phyloP scores from a whole-genome alignment of 1,140 invertebrate genomes.

The Adelges cooleyi region DNA sequence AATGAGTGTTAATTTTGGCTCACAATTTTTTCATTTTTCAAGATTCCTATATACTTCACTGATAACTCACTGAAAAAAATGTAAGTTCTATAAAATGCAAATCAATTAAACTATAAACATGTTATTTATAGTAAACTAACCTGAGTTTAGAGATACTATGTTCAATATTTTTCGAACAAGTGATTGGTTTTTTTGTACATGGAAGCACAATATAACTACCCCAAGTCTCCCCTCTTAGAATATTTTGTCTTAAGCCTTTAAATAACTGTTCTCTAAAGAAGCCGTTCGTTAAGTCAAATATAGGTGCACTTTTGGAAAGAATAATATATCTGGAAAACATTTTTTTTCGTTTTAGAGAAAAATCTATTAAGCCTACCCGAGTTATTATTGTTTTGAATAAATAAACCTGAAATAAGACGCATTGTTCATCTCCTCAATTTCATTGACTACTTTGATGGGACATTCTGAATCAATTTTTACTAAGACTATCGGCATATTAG shows the following conservation, averaged over 20 bases:
- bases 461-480: slow-evolving; percentile 7
- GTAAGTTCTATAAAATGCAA: too few relatives aligned
- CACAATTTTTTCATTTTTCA: background rate
- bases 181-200: background rate
- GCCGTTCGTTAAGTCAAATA: slow-evolving; percentile 1
- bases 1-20: background rate
- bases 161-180: too few relatives aligned
- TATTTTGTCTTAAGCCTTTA: slow-evolving; percentile 16
- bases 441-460: background rate
- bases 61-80: too few relatives aligned
- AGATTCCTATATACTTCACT: background rate
- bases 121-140: too few relatives aligned
- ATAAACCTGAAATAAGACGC: too few relatives aligned
- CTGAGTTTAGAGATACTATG: too few relatives aligned
- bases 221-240: slow-evolving; percentile 2
- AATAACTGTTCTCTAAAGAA: slow-evolving; percentile 18
- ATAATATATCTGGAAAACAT: slow-evolving; percentile 15
- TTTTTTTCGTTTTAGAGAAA: too few relatives aligned
- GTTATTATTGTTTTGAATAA: too few relatives aligned
- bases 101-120: too few relatives aligned
- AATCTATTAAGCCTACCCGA: too few relatives aligned
- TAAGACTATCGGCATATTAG: background rate
- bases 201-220: slow-evolving; percentile 9
- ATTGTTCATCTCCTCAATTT: background rate
- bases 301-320: background rate